Base-by-base conservation (phyloP, 1,140 invertebrate species). In the Achroia grisella region DNA sequence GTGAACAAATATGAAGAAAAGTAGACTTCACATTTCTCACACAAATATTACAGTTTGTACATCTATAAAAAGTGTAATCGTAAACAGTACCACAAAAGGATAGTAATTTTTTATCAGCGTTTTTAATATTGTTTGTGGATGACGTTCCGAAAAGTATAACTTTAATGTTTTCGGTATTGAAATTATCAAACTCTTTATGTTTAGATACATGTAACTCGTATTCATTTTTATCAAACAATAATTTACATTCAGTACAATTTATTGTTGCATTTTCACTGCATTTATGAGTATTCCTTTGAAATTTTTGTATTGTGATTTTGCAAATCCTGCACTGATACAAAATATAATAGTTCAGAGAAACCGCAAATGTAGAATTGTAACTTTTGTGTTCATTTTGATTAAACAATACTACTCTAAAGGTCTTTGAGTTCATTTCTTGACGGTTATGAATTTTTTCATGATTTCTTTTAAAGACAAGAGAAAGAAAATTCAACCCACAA, bases 321-420 rank as follows among this genome's bases (percentile, higher is more conserved):
- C 76, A 80, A 31, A 56, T 65, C 57, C 70, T 64, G 52, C 76
- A 80, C 56, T 67, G 49, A 44, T 71, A 70, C 40, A 80, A 40
- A 39, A 71, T 43, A 50, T 66, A 70, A 10, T 40, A 31, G 44
- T 49, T 40, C n/a, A 11, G n/a, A 10, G 33, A 30, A 11, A 34
- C 17, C 13, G 17, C 35, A 27, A 62, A 39, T 0, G 39, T 44
- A 39, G 52, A 37, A 52, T 74, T 70, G 15, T 47, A 37, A 10
- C 30, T 5, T 51, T 57, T 46, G 39, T 79, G 56, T 44, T 69
- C 44, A n/a, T 53, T 28, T 30, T 46, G 42, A 46, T 79, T 79
- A 47, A 76, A 71, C 12, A 53, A 33, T 10, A 79, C 50, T 28
- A 79, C 65, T 39, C 51, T 72, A 15, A 56, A 68, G 0, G 57